Conservation (phyloP, 2,113 vertebrate species). For the Paratilapia polleni region DNA sequence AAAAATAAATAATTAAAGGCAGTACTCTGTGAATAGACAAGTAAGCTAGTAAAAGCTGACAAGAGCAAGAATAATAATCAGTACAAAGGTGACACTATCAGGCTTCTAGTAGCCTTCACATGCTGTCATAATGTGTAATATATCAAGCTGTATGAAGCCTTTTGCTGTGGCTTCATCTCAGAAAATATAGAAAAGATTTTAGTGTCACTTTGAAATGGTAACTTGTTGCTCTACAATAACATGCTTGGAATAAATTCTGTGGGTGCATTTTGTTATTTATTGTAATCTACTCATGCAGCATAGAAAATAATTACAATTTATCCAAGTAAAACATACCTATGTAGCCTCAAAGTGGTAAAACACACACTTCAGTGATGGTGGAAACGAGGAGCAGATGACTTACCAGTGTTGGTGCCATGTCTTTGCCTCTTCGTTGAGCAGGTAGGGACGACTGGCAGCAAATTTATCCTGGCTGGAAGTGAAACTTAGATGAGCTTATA, state of each 20-base stretch:
- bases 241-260: neutral
- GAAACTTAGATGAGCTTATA: neutral
- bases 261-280: neutral
- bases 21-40: neutral
- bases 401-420: conserved; percentile 47
- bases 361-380: fast-evolving
- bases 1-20: conserved; percentile 1
- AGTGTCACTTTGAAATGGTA: neutral
- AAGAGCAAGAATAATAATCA: neutral
- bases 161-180: neutral
- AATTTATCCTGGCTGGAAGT: neutral
- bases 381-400: conserved; percentile 20
- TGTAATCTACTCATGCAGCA: too few species aligned
- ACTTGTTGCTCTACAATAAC: neutral
- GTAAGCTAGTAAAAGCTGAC: neutral
- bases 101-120: neutral
- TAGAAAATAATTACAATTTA: fast-evolving
- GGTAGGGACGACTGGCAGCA: fast-evolving
- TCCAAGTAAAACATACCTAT: neutral
- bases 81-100: neutral
- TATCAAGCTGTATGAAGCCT: neutral
- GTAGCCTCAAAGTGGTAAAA: neutral
- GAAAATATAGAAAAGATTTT: neutral
- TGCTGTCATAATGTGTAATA: neutral
- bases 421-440: neutral